Percentiles rank a stretch among this genome's conserved stretches.
Evolutionary conservation across 2,113 vertebrate species (phyloP).

Genomic region (Anhinga rufa): DNA sequence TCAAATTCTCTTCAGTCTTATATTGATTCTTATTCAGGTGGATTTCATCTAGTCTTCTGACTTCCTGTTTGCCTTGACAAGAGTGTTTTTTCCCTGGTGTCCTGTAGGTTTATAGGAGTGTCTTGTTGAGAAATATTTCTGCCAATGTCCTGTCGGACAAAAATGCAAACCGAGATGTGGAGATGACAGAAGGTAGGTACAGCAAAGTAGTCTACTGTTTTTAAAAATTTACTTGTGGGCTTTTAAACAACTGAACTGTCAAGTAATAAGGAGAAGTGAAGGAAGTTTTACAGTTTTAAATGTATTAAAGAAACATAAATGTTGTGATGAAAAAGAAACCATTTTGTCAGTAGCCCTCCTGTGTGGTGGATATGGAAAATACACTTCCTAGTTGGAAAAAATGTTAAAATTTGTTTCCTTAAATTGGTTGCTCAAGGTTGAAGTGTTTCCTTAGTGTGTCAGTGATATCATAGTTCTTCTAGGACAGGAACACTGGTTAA

Average conservation of each 20-base stretch:
- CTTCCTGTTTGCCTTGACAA: background rate
- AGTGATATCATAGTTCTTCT: background rate
- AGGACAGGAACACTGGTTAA: background rate
- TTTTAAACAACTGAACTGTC: background rate
- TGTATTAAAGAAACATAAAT: background rate
- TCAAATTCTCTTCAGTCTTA: background rate
- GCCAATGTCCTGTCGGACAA: slow-evolving; percentile 20
- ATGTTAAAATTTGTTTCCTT: background rate
- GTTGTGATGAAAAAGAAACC: background rate
- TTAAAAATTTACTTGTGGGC: background rate
- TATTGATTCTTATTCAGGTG: background rate
- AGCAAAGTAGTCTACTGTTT: background rate
- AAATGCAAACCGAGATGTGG: slow-evolving; percentile 72
- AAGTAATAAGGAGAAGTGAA: background rate
- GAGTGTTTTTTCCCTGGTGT: background rate
- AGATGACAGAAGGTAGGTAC: slow-evolving; percentile 62
- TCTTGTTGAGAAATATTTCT: slow-evolving; percentile 78
- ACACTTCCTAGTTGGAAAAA: background rate
- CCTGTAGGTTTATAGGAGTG: slow-evolving; percentile 91
- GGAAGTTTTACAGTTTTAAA: background rate
- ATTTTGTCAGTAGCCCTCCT: background rate
- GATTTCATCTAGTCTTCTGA: background rate
- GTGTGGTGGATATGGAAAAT: background rate
- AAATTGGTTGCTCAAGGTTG: background rate
- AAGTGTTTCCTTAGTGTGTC: background rate